Conservation (phyloP, 2,797 vertebrate species). For the Oophaga sylvatica region DNA sequence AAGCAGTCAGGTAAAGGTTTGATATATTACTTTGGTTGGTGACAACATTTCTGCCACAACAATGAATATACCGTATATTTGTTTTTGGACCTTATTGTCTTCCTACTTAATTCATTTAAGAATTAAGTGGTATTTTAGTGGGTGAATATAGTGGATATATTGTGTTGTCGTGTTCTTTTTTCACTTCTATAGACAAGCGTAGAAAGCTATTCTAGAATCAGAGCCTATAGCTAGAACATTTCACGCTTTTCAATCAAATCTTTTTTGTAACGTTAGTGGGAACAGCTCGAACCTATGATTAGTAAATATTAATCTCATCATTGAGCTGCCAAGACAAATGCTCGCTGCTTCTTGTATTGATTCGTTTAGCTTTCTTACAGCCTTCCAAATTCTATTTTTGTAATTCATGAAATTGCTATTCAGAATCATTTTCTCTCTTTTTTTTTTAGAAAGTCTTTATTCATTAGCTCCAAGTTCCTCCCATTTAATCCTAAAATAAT, state of each 20-base stretch:
- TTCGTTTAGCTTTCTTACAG: slow-evolving; percentile 22
- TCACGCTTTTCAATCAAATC: slow-evolving; percentile 16
- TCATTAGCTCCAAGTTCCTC: background rate
- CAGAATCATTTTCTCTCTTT: background rate
- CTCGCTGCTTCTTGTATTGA: slow-evolving; percentile 25
- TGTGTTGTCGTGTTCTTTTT: background rate
- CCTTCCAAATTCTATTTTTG: slow-evolving; percentile 20
- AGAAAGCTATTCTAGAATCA: background rate
- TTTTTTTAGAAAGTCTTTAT: background rate
- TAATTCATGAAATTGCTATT: slow-evolving; percentile 28
- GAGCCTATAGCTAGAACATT: background rate
- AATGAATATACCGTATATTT: background rate
- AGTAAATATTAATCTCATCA: slow-evolving; percentile 40
- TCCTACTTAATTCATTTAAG: background rate
- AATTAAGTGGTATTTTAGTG: background rate
- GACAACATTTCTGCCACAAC: background rate
- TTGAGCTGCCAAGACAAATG: slow-evolving; percentile 20
- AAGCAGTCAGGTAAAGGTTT: background rate
- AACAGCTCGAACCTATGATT: slow-evolving; percentile 25
- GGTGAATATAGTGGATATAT: background rate
- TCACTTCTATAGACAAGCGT: background rate
- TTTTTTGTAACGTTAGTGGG: slow-evolving; percentile 16
- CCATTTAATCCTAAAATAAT: slow-evolving; percentile 2
- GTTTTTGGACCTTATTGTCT: background rate
- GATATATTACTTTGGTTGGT: background rate